A percentile compares a stretch with the other conserved stretches of the same genome.
These are phyloP conservation scores for Pandemis corylana DNA, from an alignment of 2,888 invertebrate species.

Conservation along the genomic window DNA sequence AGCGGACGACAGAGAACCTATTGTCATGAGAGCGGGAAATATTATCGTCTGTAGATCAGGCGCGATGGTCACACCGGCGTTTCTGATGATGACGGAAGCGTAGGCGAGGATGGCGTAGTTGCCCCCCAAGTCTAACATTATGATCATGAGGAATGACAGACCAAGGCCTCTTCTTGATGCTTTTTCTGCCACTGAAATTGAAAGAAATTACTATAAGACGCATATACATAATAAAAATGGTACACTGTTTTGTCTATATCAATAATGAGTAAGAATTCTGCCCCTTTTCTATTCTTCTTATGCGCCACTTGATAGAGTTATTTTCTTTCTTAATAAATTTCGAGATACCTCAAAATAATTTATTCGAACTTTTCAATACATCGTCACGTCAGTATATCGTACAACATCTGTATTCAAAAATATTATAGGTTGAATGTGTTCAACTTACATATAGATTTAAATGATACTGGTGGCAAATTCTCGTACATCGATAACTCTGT, in stretches of 20 bases:
- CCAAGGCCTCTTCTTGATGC: conserved; percentile 24
- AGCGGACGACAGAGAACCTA: conserved; percentile 64
- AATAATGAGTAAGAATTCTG: too few species aligned
- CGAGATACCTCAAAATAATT: too few species aligned
- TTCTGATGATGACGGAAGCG: conserved; percentile 61
- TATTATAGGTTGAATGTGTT: not conserved
- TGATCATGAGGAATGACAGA: conserved; percentile 45
- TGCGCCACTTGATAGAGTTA: too few species aligned
- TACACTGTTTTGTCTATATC: too few species aligned
- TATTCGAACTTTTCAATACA: too few species aligned
- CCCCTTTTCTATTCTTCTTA: too few species aligned
- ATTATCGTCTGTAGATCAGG: conserved; percentile 68
- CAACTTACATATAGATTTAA: conserved; percentile 62
- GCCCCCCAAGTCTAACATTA: conserved; percentile 57
- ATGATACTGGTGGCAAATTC: conserved; percentile 59
- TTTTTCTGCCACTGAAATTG: conserved; percentile 29
- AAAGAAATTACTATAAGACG: not conserved
- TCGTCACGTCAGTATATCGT: too few species aligned
- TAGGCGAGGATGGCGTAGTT: conserved; percentile 63
- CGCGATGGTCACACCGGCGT: conserved; percentile 64
- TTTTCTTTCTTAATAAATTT: too few species aligned
- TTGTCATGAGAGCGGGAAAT: conserved; percentile 68
- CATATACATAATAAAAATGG: too few species aligned
- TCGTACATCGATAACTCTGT: conserved; percentile 61
- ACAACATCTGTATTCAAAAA: too few species aligned